Evolutionary conservation across 2,888 invertebrate genomes (phyloP), one percentile per base, ranked within the genome.

Genomic region (Cremastinae sp.): DNA sequence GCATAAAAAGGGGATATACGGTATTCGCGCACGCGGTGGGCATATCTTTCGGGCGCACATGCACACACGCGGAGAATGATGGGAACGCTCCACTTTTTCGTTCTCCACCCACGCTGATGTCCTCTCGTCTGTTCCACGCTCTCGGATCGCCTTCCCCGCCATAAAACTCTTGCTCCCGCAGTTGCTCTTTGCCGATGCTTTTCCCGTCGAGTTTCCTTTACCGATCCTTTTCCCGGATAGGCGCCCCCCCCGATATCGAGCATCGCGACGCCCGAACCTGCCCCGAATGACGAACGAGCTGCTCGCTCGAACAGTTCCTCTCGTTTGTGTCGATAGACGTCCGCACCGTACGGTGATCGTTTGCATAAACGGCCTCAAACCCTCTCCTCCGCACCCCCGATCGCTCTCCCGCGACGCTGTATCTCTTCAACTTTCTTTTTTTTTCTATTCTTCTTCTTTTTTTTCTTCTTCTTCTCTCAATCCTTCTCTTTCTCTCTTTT

Each of bases 301-400:
- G 53, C 34, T 43, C 58, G 59, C 34, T n/a, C 53, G 43, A 45
- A 68, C 56, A 54, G 41, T 64, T 61, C 28, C 58, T 69, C 62
- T 64, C 65, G 75, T 78, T 75, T 77, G 77, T 75, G 74, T 76
- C 74, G 80, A 80, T 78, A 74, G 76, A 73, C 56, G 64, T 69
- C 72, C 72, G 70, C 58, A 45, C 70, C 75, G 78, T 70, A 49
- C n/a, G n/a, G n/a, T n/a, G 68, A 74, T 78, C 79, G 75, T 80
- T 80, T 78, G 78, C 79, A 80, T 80, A 76, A 76, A 78, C 70
- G 64, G 69, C 69, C 71, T 70, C 54, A 64, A 38, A 59, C 51
- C 49, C 59, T 53, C 18, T 10, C 54, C 28, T 53, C 12, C 47
- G 9, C n/a, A 53, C 20, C 22, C 22, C 22, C n/a, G n/a, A 51